Evolutionary conservation across 1,140 invertebrate species (phyloP).

Genomic region (Mycetomoellerius zeteki): DNA sequence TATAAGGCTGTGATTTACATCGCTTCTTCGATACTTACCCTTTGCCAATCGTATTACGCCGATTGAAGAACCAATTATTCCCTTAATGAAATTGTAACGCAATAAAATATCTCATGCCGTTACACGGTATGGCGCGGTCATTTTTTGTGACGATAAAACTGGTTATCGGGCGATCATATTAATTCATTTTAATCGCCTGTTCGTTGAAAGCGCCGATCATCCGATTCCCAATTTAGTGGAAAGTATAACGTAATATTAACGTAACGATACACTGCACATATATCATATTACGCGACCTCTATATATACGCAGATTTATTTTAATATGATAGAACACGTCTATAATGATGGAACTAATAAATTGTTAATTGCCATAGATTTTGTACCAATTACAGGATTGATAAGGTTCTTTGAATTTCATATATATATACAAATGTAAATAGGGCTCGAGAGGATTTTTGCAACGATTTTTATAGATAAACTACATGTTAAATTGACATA

Average conservation of each 20-base stretch:
- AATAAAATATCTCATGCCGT: slow-evolving; percentile 5
- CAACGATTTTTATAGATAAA: background rate
- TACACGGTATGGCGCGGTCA: slow-evolving; percentile 35
- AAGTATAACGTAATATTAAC: slow-evolving; percentile 36
- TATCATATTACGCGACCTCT: slow-evolving; percentile 18
- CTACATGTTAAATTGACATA: slow-evolving; percentile 9
- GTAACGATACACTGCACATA: slow-evolving; percentile 9
- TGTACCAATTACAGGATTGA: slow-evolving; percentile 17
- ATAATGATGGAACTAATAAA: slow-evolving; percentile 31
- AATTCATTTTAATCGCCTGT: slow-evolving; percentile 45
- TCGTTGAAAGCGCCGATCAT: slow-evolving; percentile 37
- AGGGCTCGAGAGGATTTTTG: background rate
- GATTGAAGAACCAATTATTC: slow-evolving; percentile 77
- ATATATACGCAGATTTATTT: slow-evolving; percentile 16
- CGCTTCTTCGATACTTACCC: slow-evolving; percentile 79
- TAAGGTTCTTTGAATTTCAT: background rate
- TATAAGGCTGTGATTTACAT: slow-evolving; percentile 72
- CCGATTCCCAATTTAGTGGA: slow-evolving; percentile 39
- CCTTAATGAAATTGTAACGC: slow-evolving; percentile 71
- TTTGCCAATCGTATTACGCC: slow-evolving; percentile 63
- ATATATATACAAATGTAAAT: background rate
- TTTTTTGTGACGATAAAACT: slow-evolving; percentile 26
- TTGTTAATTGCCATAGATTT: slow-evolving; percentile 25
- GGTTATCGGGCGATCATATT: slow-evolving; percentile 24
- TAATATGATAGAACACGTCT: slow-evolving; percentile 36